These are phyloP conservation scores for Myiotriccus ornatus DNA, from an alignment of 2,797 vertebrate species.

Conservation along the genomic window DNA sequence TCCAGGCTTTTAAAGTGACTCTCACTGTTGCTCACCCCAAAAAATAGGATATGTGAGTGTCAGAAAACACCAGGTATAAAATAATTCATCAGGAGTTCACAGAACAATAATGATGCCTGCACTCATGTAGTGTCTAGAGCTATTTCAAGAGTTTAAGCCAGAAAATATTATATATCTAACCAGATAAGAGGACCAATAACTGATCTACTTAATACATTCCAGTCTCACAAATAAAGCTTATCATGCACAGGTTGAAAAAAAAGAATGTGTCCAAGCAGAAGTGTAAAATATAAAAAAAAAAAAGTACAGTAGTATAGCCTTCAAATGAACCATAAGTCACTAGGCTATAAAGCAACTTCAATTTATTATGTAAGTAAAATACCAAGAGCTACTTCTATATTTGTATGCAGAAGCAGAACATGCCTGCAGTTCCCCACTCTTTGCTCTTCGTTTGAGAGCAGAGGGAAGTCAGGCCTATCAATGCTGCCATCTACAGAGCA, in stretches of 20 bases:
- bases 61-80: not conserved
- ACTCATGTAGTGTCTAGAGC: not conserved
- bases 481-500: constrained; percentile 53
- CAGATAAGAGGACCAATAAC: not conserved
- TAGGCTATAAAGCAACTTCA: constrained; percentile 9
- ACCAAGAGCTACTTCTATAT: not conserved
- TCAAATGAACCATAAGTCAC: not conserved
- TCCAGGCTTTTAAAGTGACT: not conserved
- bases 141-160: not conserved
- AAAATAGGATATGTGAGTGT: not conserved
- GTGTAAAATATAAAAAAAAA: not conserved
- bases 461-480: constrained; percentile 14
- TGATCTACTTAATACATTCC: not conserved
- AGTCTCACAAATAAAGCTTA: not conserved
- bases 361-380: constrained; percentile 21
- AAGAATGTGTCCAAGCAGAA: not conserved
- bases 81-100: not conserved
- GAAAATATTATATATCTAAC: not conserved
- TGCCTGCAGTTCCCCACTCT: not conserved
- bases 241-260: not conserved
- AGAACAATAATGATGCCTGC: not conserved
- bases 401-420: not conserved
- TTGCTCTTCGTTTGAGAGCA: not conserved
- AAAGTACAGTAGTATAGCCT: not conserved
- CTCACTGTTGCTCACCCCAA: not conserved